Percentiles rank a stretch among this genome's conserved stretches.
phyloP scores from a whole-genome alignment of 2,113 vertebrate genomes.

The Neopipo cinnamomea region DNA sequence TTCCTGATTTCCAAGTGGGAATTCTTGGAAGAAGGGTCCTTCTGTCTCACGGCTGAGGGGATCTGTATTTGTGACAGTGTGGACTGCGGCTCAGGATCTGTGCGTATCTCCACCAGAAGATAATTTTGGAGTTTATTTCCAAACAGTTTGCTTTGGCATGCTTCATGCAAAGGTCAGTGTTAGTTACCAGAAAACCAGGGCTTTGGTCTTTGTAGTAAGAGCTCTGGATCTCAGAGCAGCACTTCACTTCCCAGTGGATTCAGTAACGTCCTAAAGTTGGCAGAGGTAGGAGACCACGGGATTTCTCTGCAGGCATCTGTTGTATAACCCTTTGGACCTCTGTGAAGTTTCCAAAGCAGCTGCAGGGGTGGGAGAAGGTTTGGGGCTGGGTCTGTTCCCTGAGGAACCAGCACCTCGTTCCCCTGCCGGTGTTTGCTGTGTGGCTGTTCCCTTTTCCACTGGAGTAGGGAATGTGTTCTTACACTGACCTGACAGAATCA shows the following conservation, averaged over 20 bases:
- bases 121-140: neutral
- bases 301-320: neutral
- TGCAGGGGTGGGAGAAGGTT: neutral
- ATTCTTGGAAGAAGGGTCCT: neutral
- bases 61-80: neutral
- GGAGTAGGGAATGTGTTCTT: neutral
- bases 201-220: neutral
- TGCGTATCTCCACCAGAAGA: neutral
- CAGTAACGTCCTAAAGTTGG: neutral
- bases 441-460: neutral
- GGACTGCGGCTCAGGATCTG: neutral
- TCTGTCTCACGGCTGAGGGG: neutral
- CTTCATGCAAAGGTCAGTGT: neutral
- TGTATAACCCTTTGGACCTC: neutral
- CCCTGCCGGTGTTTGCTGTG: accelerated
- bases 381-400: accelerated
- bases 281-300: neutral
- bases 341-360: neutral
- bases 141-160: neutral
- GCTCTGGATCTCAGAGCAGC: neutral
- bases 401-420: neutral
- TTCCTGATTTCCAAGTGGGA: neutral
- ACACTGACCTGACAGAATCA: neutral
- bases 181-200: neutral
- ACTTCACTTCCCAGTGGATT: neutral